phyloP scores from a whole-genome alignment of 2,113 vertebrate genomes.

The Eptesicus fuscus region DNA sequence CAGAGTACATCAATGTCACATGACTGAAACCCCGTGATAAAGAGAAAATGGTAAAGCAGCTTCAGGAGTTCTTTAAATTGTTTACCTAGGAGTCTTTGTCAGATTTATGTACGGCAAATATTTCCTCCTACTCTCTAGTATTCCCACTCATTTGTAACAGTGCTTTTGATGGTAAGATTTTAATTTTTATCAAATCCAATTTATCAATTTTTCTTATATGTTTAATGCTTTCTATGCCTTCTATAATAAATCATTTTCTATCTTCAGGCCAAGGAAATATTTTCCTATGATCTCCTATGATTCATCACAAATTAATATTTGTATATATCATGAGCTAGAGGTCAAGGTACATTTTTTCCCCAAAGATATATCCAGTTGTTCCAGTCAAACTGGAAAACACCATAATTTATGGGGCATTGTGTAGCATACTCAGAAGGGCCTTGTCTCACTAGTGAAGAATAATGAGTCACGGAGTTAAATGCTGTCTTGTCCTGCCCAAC shows the following conservation, averaged over 20 bases:
- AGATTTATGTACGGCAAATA: neutral
- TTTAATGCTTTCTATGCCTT: neutral
- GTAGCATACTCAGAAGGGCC: neutral
- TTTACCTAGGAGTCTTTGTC: neutral
- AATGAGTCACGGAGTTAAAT: neutral
- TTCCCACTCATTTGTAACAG: constrained; percentile 5
- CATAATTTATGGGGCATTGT: neutral
- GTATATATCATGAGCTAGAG: constrained; percentile 7
- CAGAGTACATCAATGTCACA: neutral
- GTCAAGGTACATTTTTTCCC: constrained; percentile 1
- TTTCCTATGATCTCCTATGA: neutral
- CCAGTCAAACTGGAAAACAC: neutral
- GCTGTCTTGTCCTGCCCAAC: neutral
- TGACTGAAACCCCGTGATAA: neutral
- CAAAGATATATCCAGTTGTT: neutral
- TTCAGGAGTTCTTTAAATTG: neutral
- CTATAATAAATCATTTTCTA: constrained; percentile 37
- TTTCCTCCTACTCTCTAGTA: neutral
- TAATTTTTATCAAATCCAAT: constrained; percentile 23
- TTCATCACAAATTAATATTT: constrained; percentile 41
- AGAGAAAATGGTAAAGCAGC: neutral
- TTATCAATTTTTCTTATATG: constrained; percentile 4
- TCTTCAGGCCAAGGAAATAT: constrained; percentile 6
- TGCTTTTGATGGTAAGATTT: neutral
- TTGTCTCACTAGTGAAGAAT: neutral